Percentiles rank a stretch among this genome's conserved stretches.
Evolutionary conservation across 2,888 invertebrate genomes (phyloP).

Genomic region (Erebia ligea): DNA sequence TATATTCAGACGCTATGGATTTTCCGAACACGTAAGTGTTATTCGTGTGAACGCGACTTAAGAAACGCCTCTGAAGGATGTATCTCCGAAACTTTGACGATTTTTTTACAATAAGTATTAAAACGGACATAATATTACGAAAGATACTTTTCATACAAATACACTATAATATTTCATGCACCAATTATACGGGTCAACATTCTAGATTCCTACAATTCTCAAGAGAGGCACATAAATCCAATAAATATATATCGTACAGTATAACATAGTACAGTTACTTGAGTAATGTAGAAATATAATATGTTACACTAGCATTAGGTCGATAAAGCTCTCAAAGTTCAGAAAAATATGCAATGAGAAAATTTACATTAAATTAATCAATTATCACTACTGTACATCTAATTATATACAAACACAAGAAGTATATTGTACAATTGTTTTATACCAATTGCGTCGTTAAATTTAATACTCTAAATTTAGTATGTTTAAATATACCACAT

Average conservation of each 20-base stretch:
- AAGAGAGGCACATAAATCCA: slow-evolving; percentile 44
- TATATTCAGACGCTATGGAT: no score
- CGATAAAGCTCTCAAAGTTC: slow-evolving; percentile 64
- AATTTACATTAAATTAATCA: slow-evolving; percentile 40
- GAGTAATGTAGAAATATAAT: slow-evolving; percentile 26
- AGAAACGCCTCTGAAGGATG: no score
- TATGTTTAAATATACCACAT: slow-evolving; percentile 8
- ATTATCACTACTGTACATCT: slow-evolving; percentile 47
- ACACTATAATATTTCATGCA: slow-evolving; percentile 61
- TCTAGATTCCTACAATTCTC: slow-evolving; percentile 39
- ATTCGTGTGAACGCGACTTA: no score
- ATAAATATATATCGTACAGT: slow-evolving; percentile 28
- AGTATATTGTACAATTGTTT: slow-evolving; percentile 47
- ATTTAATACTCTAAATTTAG: slow-evolving; percentile 36
- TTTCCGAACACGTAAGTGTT: no score
- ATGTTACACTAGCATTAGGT: slow-evolving; percentile 42
- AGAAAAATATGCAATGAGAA: slow-evolving; percentile 55
- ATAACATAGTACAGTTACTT: slow-evolving; percentile 34
- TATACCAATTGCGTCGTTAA: slow-evolving; percentile 4
- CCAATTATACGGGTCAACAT: slow-evolving; percentile 44
- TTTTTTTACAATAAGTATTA: not conserved
- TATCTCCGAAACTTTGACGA: no score
- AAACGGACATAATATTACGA: slow-evolving; percentile 6
- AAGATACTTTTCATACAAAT: slow-evolving; percentile 15
- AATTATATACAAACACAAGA: slow-evolving; percentile 54